Evolutionary conservation across 2,888 invertebrate species (phyloP).

Genomic region (Leucoptera coffeella): DNA sequence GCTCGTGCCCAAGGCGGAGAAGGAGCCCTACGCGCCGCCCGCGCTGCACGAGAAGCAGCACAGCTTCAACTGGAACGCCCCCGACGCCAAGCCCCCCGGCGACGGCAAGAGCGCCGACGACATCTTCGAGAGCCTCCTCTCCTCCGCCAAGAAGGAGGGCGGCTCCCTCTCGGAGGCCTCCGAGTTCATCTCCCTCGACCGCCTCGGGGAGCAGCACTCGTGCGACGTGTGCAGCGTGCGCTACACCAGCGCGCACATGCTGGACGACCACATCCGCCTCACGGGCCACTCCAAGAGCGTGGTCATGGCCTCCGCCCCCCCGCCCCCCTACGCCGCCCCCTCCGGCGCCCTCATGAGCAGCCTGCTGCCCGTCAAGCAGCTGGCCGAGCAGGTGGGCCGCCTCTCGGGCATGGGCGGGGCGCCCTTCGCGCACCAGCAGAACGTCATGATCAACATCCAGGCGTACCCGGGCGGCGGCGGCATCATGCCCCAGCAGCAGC

Average conservation of each 20-base stretch:
- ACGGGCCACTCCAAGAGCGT: slow-evolving; percentile 50
- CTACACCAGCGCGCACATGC: slow-evolving; percentile 44
- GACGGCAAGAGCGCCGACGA: slow-evolving; percentile 44
- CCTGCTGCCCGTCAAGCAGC: slow-evolving; percentile 35
- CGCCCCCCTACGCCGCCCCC: slow-evolving; percentile 28
- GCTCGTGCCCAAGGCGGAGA: slow-evolving; percentile 29
- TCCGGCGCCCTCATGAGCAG: slow-evolving; percentile 27
- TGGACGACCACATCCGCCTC: slow-evolving; percentile 48
- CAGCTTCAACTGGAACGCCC: slow-evolving; percentile 43
- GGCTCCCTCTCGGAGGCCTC: slow-evolving; percentile 32
- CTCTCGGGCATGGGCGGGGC: slow-evolving; percentile 21
- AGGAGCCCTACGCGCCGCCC: slow-evolving; percentile 6
- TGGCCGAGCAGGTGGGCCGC: slow-evolving; percentile 44
- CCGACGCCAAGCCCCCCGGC: slow-evolving; percentile 33
- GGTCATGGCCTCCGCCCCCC: slow-evolving; percentile 12
- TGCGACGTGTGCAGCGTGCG: slow-evolving; percentile 58
- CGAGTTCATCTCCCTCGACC: slow-evolving; percentile 61
- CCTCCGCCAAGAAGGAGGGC: slow-evolving; percentile 29
- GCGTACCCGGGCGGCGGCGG: slow-evolving; percentile 53
- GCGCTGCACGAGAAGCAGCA: slow-evolving; percentile 34
- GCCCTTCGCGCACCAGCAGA: slow-evolving; percentile 53
- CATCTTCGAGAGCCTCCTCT: slow-evolving; percentile 39
- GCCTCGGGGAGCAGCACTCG: slow-evolving; percentile 52
- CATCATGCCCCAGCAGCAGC: slow-evolving; percentile 36
- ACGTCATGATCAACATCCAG: slow-evolving; percentile 60